Evolutionary conservation across 1,140 invertebrate species (phyloP).

Genomic region (Procambarus clarkii): DNA sequence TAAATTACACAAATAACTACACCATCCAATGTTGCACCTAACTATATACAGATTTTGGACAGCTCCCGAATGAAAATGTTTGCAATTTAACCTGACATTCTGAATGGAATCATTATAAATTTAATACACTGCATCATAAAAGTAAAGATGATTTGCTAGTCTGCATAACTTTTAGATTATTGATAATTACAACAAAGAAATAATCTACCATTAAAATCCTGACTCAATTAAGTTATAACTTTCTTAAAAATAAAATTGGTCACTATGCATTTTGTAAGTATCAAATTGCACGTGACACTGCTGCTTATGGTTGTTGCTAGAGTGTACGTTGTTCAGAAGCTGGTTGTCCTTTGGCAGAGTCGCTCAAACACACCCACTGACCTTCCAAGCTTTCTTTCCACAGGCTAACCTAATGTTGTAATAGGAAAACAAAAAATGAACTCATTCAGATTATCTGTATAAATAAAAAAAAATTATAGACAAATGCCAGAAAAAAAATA

Average conservation of each 20-base stretch:
- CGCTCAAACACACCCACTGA: conserved; percentile 94
- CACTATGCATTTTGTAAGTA: background rate
- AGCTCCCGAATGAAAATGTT: background rate
- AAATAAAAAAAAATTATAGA: background rate
- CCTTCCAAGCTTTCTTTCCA: conserved; percentile 95
- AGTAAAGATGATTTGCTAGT: background rate
- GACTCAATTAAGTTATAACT: background rate
- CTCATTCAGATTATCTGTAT: background rate
- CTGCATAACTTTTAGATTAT: background rate
- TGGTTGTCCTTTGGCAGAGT: conserved; percentile 75
- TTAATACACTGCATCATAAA: background rate
- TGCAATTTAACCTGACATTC: background rate
- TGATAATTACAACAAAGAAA: background rate
- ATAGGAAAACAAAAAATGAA: background rate
- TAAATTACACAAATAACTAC: background rate
- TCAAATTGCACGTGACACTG: background rate
- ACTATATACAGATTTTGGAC: background rate
- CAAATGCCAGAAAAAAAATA: too few species aligned
- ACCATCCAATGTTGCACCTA: background rate
- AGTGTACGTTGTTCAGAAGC: conserved; percentile 36
- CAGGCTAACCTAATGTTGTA: conserved; percentile 80
- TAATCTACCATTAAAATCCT: background rate
- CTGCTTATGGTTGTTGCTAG: background rate
- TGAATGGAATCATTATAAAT: background rate
- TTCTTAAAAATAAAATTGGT: background rate